Evolutionary conservation across 2,888 invertebrate species (phyloP), one percentile per base, ranked within the genome.

Genomic region (Selenia dentaria): DNA sequence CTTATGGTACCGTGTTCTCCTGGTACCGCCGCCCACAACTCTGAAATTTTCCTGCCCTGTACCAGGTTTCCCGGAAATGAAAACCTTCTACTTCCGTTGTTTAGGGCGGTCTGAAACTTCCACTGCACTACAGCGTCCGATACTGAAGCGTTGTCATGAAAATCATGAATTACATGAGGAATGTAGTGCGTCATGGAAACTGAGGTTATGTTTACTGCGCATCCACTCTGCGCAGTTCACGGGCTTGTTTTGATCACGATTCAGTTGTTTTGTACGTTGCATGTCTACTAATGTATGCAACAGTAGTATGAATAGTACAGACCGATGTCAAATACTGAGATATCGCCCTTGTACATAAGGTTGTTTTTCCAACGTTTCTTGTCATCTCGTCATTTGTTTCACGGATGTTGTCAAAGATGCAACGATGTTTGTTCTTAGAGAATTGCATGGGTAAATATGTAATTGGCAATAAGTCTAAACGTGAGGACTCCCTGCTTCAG

Each of bases 21-120:
- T 88, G 55, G 87, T 88, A 79, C 59, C 41, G 71, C 83, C 87
- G 89, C 89, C 89, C 89, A 89, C 89, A 88, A 84, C 56, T 67
- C 84, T 83, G 84, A 84, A 83, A 83, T 81, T 87, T 89, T 78
- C 84, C 76, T 83, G 84, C 86, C 88, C 84, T 88, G 79, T 76
- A 73, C 54, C 80, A 75, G 74, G 71, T 74, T 88, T 75, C 70
- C 74, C 79, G 79, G 83, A 79, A 70, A 64, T 70, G 60, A 63
- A 60, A 70, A 77, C 79, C 79, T 83, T 74, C 62, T 32, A 64
- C 67, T 81, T 83, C 81, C 82, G 77, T 50, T 61, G 44, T 71
- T 59, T 80, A 86, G 88, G 89, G 85, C 86, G 76, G 79, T 51
- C 59, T 63, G 67, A 62, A 59, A 57, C 35, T 63, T 48, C 41